Evolutionary conservation across 2,797 vertebrate genomes (phyloP), one percentile per base, ranked within the genome.

Genomic region (Neostethus bicornis): DNA sequence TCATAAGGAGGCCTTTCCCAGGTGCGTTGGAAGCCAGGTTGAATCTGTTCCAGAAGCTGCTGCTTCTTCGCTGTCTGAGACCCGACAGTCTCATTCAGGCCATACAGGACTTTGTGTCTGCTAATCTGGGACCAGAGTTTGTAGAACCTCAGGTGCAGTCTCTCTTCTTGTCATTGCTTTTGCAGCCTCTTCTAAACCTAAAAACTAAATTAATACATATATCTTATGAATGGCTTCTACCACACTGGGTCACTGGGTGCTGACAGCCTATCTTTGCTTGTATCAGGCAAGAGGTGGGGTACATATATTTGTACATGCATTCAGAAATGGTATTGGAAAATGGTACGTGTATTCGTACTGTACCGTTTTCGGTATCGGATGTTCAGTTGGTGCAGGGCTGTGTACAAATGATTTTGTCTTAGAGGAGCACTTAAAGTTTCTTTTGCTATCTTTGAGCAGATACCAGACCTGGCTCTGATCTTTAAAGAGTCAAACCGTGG

Each of bases 51-150:
- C 95, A 96, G 86, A 96, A 91, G 87, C 84, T 98, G 49, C 80
- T 97, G 68, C 73, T 97, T 32, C 88, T 98, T 59, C 91, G 94
- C 39, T 98, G 95, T 63, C 87, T 98, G 52, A 91, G 95, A 24
- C 87, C 92, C 2, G 96, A 97, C 79, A 89, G 93, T 66, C 81
- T 98, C 32, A 87, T 93, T 63, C 95, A 93, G 0, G 93, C 93
- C 75, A 91, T 97, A 87, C 95, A 98, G 83, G 95, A 96, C 79
- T 96, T 96, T 14, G 94, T 96, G 64, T 84, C 91, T 1, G 65
- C 68, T 66, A 87, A 95, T 42, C 84, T 97, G 74, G 95, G 93
- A 3, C 92, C 86, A 28, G 87, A 66, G 32, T 98, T 97, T 87
- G 92, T 96, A 16, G 95, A 98, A 66, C 94, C 95, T 0, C 95